phyloP scores from a whole-genome alignment of 1,140 invertebrate species.

The Drosophila nigromelanica region DNA sequence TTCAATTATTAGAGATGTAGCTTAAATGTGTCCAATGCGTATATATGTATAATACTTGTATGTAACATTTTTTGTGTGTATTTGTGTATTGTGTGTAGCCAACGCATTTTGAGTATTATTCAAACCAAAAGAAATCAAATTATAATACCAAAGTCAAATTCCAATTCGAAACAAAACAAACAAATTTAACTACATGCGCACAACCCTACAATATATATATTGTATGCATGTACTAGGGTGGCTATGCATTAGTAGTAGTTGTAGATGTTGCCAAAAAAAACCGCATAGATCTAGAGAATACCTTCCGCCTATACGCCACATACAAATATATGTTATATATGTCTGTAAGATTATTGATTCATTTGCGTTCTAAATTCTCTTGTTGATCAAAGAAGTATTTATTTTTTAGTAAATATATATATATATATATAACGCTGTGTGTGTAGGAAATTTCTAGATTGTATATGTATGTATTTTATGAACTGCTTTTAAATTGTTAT shows the following conservation, averaged over 20 bases:
- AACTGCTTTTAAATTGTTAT: conserved; percentile 51
- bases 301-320: conserved; percentile 52
- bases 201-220: neutral
- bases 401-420: conserved; percentile 56
- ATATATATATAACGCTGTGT: conserved; percentile 18
- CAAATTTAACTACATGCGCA: conserved; percentile 33
- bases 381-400: conserved; percentile 65
- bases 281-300: conserved; percentile 43
- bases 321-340: conserved; percentile 21
- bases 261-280: conserved; percentile 67
- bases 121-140: conserved; percentile 41
- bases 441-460: conserved; percentile 37
- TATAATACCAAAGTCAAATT: conserved; percentile 69
- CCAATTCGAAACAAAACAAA: conserved; percentile 27
- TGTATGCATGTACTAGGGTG: conserved; percentile 1
- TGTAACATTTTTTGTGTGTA: conserved; percentile 47
- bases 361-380: conserved; percentile 53
- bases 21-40: conserved; percentile 60
- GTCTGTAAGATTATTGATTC: conserved; percentile 17
- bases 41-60: conserved; percentile 42
- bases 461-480: conserved; percentile 44
- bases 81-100: conserved; percentile 51
- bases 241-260: conserved; percentile 38
- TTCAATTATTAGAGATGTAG: conserved; percentile 77
- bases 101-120: conserved; percentile 72